A percentile compares a stretch with the other conserved stretches of the same genome.
These are phyloP conservation scores for Umimayanthus kanabou DNA, from an alignment of 92 coral and sea anemone genomes.

Conservation along the genomic window DNA sequence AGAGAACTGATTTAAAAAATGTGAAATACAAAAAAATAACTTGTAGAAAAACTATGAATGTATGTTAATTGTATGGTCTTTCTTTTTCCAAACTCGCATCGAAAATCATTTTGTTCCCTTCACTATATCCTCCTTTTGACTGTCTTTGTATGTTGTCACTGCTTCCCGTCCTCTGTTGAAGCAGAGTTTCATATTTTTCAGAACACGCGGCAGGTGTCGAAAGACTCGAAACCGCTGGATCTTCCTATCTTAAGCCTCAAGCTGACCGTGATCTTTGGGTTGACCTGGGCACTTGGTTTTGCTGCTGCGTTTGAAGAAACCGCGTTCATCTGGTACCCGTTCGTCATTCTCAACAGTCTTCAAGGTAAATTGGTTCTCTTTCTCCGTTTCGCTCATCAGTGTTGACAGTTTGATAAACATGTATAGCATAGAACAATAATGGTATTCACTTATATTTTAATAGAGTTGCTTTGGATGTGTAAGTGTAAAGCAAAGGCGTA, in stretches of 20 bases:
- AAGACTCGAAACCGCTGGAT: conserved; percentile 4
- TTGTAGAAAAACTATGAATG: too few relatives aligned
- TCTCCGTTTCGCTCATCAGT: background rate
- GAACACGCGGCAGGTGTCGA: conserved; percentile 21
- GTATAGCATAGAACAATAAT: background rate
- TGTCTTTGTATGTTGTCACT: background rate
- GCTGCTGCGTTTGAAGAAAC: conserved; percentile 32
- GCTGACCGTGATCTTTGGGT: conserved; percentile 30
- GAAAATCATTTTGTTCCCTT: background rate
- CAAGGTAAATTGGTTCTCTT: background rate
- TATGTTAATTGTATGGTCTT: too few relatives aligned
- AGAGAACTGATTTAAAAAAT: too few relatives aligned
- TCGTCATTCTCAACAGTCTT: conserved; percentile 25
- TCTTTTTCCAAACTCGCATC: background rate
- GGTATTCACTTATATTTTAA: too few relatives aligned
- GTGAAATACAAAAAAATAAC: too few relatives aligned
- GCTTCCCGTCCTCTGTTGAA: background rate
- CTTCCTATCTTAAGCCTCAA: conserved; percentile 28
- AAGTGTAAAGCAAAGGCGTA: too few relatives aligned
- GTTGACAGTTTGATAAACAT: background rate
- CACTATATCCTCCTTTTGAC: background rate
- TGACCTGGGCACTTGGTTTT: conserved; percentile 39
- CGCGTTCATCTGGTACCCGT: conserved; percentile 22
- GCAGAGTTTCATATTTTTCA: background rate
- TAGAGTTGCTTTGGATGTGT: too few relatives aligned